Base-by-base conservation (phyloP, 2,888 invertebrate species). In the Meiosimyza decipiens region DNA sequence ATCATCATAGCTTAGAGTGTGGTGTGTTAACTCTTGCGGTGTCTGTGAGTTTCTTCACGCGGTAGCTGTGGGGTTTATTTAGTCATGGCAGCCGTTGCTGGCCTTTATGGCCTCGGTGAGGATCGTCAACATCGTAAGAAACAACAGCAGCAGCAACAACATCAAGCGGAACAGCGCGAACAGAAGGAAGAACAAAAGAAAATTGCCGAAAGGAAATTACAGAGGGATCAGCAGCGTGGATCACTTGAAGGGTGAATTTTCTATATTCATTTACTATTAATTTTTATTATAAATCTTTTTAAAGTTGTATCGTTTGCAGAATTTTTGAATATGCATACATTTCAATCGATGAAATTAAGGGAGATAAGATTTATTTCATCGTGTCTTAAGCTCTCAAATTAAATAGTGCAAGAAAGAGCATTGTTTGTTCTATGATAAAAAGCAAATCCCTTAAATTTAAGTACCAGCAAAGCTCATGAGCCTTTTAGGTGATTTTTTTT, bases 81-180 rank as follows among this genome's bases (percentile, higher is more conserved):
- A 63, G n/a, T 28, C 51, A 93, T 93, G 93, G 93, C 93, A 83
- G 93, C 93, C 79, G 93, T 93, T 85, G 93, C 93, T 82, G 93
- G 93, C 84, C 91, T 93, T 74, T 94, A 93, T 86, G 93, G 93
- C 82, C 90, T 93, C 84, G 92, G 93, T 83, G 93, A 93, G 87
- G 93, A 93, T 85, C 90, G 93, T 66, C 85, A 85, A 73, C 86
- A 85, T 75, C 84, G 87, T 52, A 84, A 86, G 72, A 86, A 86
- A 78, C 86, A 86, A 77, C 87, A 86, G 71, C 85, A 86, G 88
- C 88, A 90, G 88, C 88, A 90, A 87, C 82, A 90, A 88, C 86
- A 85, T 75, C 86, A 86, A 64, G 80, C 79, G 88, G 88, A 90
- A 87, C 88, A 90, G 88, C 82, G 90, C 87, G 85, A 90, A 88